Conservation (phyloP, 2,113 vertebrate genomes). For the Macquaria ambigua region DNA sequence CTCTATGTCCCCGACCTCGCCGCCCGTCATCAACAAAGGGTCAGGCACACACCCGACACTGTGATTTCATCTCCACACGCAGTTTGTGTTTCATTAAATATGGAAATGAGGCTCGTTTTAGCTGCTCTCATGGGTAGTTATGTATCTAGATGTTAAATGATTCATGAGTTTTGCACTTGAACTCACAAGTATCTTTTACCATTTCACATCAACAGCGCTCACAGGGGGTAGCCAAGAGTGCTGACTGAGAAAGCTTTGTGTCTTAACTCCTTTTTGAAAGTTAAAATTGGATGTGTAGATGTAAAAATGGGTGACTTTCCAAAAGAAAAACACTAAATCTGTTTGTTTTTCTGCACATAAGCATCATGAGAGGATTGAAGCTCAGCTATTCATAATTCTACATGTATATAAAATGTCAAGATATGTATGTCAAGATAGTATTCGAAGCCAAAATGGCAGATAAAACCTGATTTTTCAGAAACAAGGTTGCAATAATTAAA, state of each 20-base stretch:
- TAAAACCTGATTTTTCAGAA: background rate
- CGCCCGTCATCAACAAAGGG: slow-evolving; percentile 92
- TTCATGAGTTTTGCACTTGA: slow-evolving; percentile 29
- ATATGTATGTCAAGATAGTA: slow-evolving; percentile 3
- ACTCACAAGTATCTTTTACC: slow-evolving; percentile 28
- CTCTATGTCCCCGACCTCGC: slow-evolving; percentile 92
- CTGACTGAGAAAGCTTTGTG: slow-evolving; percentile 3
- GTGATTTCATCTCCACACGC: background rate
- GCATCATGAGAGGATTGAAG: background rate
- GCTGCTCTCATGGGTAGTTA: background rate
- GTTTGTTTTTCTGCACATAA: background rate
- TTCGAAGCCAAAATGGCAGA: background rate
- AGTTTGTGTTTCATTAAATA: slow-evolving; percentile 28
- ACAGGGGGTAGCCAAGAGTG: background rate
- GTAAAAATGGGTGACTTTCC: background rate
- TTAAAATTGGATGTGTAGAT: background rate
- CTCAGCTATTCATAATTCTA: background rate
- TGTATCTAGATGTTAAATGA: slow-evolving; percentile 36
- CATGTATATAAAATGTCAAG: background rate
- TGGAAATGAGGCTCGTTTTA: slow-evolving; percentile 29
- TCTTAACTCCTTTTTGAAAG: background rate
- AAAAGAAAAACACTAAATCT: background rate
- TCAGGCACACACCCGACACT: slow-evolving; percentile 75
- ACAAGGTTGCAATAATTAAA: background rate
- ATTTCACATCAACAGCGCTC: slow-evolving; percentile 3